Percentiles rank a stretch among this genome's conserved stretches.
Conservation (phyloP, 2,888 invertebrate genomes). For the Therioaphis trifolii region DNA sequence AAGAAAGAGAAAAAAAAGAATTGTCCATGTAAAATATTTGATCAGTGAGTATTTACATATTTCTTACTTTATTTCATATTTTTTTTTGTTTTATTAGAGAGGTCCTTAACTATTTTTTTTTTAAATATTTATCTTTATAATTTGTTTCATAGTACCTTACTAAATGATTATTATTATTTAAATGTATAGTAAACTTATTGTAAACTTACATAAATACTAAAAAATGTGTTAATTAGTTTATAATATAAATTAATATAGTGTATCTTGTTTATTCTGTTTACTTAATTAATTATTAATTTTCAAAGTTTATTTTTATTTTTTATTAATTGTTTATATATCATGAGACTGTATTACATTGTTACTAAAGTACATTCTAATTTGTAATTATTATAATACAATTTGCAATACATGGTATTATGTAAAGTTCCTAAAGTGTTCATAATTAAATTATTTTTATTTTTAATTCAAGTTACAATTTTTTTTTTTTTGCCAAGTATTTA, state of each 20-base stretch:
- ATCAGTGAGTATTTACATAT: conserved; percentile 16
- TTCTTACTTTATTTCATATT: not conserved
- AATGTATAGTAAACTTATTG: no score
- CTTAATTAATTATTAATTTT: conserved; percentile 2
- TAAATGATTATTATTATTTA: no score
- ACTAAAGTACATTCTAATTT: conserved; percentile 13
- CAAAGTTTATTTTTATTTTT: conserved; percentile 16
- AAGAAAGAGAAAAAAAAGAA: conserved; percentile 14
- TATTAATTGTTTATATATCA: conserved; percentile 16
- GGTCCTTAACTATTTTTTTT: no score
- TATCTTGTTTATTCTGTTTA: conserved; percentile 16
- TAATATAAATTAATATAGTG: conserved; percentile 16
- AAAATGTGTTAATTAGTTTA: not conserved
- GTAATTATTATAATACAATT: conserved; percentile 13
- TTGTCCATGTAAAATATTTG: not conserved
- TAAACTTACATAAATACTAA: not conserved
- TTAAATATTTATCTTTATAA: conserved; percentile 12
- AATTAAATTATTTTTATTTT: conserved; percentile 16
- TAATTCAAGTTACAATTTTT: no score
- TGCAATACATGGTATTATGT: no score
- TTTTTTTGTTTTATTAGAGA: conserved; percentile 1
- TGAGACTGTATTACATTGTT: conserved; percentile 16
- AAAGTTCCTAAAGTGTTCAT: conserved; percentile 16
- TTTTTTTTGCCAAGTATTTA: no score
- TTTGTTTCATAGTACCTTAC: not conserved